Conservation (phyloP, 2,888 invertebrate species). For the Zaprionus lineosus region DNA sequence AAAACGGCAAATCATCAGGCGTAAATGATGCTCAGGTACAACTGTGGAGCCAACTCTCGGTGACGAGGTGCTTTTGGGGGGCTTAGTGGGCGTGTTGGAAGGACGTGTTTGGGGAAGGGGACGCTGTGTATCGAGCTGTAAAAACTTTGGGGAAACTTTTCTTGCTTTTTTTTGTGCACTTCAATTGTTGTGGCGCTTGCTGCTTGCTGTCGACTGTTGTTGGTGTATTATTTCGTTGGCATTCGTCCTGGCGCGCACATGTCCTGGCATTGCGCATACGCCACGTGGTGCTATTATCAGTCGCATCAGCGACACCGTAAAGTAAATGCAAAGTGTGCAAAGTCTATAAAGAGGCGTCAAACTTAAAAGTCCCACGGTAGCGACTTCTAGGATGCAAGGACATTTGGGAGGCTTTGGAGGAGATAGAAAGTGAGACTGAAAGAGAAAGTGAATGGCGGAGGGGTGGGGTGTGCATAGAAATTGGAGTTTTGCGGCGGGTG, state of each 20-base stretch:
- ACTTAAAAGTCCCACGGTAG: slow-evolving; percentile 74
- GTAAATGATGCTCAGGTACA: slow-evolving; percentile 41
- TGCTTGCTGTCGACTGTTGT: slow-evolving; percentile 19
- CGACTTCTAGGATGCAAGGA: slow-evolving; percentile 54
- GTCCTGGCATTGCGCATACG: slow-evolving; percentile 59
- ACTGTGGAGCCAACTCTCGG: too few relatives aligned
- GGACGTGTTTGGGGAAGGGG: too few relatives aligned
- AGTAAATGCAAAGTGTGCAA: slow-evolving; percentile 76
- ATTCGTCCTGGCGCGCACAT: slow-evolving; percentile 6
- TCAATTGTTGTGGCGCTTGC: too few relatives aligned
- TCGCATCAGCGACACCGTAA: slow-evolving; percentile 70
- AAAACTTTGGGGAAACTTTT: slow-evolving; percentile 68
- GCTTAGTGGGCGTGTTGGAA: slow-evolving; percentile 39
- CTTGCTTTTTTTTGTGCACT: slow-evolving; percentile 21
- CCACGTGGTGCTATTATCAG: slow-evolving; percentile 71
- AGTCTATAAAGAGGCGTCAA: slow-evolving; percentile 76
- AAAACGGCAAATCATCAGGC: slow-evolving; percentile 44
- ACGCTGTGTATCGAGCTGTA: slow-evolving; percentile 63
- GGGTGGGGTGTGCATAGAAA: too few relatives aligned
- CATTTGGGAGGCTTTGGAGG: slow-evolving; percentile 18
- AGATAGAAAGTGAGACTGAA: slow-evolving; percentile 1
- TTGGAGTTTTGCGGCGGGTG: too few relatives aligned
- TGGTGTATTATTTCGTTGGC: slow-evolving; percentile 35
- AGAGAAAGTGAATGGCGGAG: neutral
- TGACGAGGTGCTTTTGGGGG: slow-evolving; percentile 22